Evolutionary conservation across 2,113 vertebrate species (phyloP).

Genomic region (Paramisgurnus dabryanus): DNA sequence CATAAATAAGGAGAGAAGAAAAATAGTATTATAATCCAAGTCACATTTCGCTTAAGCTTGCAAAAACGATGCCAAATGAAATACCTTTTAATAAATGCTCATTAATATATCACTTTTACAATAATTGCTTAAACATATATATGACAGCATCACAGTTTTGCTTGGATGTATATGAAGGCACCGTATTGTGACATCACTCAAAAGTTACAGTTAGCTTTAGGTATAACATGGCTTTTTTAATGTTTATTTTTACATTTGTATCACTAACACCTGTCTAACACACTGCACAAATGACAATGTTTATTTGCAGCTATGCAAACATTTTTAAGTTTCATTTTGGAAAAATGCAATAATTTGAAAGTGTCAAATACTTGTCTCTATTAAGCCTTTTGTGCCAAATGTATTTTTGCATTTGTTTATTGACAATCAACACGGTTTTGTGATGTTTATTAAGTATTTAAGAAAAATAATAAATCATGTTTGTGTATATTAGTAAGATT

Average conservation of each 20-base stretch:
- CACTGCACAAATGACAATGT: neutral
- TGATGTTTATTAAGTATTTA: conserved; percentile 8
- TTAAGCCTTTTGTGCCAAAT: conserved; percentile 38
- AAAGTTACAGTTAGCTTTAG: too few species aligned
- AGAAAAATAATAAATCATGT: neutral
- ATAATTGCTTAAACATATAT: too few species aligned
- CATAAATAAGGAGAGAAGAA: neutral
- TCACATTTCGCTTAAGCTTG: neutral
- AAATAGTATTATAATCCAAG: neutral
- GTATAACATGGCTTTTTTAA: too few species aligned
- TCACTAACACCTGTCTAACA: neutral
- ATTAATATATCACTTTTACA: neutral
- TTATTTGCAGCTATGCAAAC: neutral
- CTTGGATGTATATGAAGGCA: too few species aligned
- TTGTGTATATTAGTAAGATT: neutral
- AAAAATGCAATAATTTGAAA: neutral
- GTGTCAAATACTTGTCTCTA: conserved; percentile 15
- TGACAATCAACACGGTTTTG: conserved; percentile 4
- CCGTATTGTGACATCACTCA: too few species aligned
- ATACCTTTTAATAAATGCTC: neutral
- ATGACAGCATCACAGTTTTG: too few species aligned
- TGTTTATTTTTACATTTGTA: neutral
- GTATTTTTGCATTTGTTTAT: conserved; percentile 7
- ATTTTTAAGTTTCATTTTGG: neutral
- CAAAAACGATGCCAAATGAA: neutral